Conservation (phyloP, 2,113 vertebrate genomes). For the Suncus etruscus region DNA sequence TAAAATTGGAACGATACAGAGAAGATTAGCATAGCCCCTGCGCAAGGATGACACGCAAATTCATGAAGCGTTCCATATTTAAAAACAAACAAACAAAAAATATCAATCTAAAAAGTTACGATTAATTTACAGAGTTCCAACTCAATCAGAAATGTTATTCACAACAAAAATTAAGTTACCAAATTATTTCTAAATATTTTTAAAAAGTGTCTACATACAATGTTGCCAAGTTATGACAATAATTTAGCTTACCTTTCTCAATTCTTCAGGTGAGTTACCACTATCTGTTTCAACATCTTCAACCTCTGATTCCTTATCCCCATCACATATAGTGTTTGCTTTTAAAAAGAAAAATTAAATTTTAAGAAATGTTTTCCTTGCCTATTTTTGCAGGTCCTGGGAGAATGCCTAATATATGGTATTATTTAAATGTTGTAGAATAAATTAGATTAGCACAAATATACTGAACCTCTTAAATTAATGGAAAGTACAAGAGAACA, state of each 20-base stretch:
- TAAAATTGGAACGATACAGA: too few species aligned
- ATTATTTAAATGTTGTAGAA: neutral
- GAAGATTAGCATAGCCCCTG: too few species aligned
- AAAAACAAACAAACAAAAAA: too few species aligned
- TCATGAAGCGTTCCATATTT: too few species aligned
- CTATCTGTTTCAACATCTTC: constrained; percentile 92
- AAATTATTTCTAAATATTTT: constrained; percentile 41
- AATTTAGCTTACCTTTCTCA: constrained; percentile 92
- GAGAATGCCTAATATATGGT: neutral
- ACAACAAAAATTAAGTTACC: constrained; percentile 10
- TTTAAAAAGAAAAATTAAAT: constrained; percentile 67
- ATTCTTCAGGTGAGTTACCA: constrained; percentile 94
- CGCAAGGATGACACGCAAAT: too few species aligned
- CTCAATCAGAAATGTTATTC: constrained; percentile 6
- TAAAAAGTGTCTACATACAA: neutral
- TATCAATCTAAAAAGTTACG: too few species aligned
- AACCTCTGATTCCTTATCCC: constrained; percentile 97
- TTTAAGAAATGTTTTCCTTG: neutral
- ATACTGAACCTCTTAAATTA: neutral
- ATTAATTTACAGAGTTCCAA: neutral
- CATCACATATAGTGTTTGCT: constrained; percentile 96
- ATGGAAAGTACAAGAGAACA: neutral
- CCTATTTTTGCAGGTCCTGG: neutral
- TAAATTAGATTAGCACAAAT: neutral
- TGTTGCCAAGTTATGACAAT: neutral